A percentile compares a stretch with the other conserved stretches of the same genome.
Evolutionary conservation across 2,797 vertebrate species (phyloP).

Genomic region (Myotis myotis): DNA sequence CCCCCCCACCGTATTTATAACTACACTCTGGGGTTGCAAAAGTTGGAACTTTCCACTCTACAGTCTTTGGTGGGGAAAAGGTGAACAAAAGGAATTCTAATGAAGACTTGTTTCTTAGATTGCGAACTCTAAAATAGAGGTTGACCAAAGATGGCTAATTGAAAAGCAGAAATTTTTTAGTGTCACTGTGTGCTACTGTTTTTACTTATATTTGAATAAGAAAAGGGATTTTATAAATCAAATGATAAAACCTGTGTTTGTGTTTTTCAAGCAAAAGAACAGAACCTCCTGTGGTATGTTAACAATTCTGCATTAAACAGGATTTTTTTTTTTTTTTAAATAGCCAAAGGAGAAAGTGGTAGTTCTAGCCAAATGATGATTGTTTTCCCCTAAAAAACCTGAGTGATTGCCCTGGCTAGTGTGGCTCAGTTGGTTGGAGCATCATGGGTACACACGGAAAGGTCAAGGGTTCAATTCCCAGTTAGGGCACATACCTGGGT

Average conservation of each 20-base stretch:
- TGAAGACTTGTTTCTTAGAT: not conserved
- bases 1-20: not conserved
- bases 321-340: not conserved
- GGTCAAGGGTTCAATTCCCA: not conserved
- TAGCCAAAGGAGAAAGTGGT: not conserved
- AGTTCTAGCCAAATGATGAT: not conserved
- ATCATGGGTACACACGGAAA: not conserved
- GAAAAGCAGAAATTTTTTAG: not conserved
- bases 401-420: not conserved
- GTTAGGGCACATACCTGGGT: not conserved
- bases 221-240: conserved; percentile 23
- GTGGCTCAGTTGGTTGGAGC: not conserved
- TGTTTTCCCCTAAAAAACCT: not conserved
- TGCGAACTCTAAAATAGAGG: not conserved
- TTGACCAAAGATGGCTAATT: not conserved
- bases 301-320: not conserved
- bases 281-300: not conserved
- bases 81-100: not conserved
- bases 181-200: not conserved
- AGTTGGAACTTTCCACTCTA: conserved; percentile 45
- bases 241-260: not conserved
- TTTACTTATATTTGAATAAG: conserved; percentile 39
- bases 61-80: not conserved
- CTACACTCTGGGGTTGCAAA: conserved; percentile 41
- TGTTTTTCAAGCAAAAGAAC: conserved; percentile 6